Evolutionary conservation across 2,113 vertebrate species (phyloP).

Genomic region (Zingel zingel): DNA sequence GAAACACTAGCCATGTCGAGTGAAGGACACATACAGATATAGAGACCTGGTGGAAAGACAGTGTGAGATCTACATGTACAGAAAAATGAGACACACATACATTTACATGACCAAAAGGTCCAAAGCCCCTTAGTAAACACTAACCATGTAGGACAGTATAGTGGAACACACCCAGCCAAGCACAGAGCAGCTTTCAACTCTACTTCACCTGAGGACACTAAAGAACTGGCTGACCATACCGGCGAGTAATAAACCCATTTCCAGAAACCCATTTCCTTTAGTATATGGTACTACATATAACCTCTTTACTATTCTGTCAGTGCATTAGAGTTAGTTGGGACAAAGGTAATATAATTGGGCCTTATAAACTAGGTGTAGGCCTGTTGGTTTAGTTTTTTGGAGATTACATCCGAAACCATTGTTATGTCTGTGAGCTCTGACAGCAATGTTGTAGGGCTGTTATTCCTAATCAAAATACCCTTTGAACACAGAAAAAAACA

Average conservation of each 20-base stretch:
- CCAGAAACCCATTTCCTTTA: slow-evolving; percentile 5
- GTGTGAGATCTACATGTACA: slow-evolving; percentile 68
- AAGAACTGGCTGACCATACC: neutral
- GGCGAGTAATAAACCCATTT: slow-evolving; percentile 7
- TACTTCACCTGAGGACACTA: slow-evolving; percentile 37
- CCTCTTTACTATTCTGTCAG: neutral
- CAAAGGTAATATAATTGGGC: neutral
- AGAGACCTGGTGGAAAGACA: slow-evolving; percentile 77
- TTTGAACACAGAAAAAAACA: neutral
- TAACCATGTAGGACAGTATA: slow-evolving; percentile 29
- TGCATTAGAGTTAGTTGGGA: neutral
- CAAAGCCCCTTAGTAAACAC: slow-evolving; percentile 61
- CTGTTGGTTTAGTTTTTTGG: neutral
- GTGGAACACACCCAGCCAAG: slow-evolving; percentile 39
- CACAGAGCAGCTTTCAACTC: slow-evolving; percentile 31
- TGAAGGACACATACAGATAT: slow-evolving; percentile 74
- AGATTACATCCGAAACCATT: neutral
- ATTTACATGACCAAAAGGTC: slow-evolving; percentile 31
- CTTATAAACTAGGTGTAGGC: neutral
- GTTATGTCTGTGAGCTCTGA: neutral
- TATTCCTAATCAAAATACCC: neutral
- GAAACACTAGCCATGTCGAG: slow-evolving; percentile 73
- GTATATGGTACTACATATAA: neutral
- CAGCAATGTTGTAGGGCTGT: neutral
- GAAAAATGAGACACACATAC: slow-evolving; percentile 58